Evolutionary conservation across 2,888 invertebrate genomes (phyloP).

Genomic region (Gisinianus flammeolus): DNA sequence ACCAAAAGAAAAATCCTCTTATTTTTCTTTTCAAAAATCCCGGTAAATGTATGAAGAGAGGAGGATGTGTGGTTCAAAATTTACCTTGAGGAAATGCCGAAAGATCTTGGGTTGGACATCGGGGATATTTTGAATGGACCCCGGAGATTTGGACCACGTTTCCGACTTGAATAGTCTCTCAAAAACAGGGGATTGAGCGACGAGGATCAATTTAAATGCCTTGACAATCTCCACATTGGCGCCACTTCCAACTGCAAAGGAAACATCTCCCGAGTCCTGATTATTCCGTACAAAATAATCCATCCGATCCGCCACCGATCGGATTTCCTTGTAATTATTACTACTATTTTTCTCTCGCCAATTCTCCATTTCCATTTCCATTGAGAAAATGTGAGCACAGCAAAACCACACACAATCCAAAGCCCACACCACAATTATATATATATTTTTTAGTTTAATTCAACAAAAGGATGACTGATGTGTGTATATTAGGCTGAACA

Average conservation of each 20-base stretch:
- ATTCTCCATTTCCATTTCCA: neutral
- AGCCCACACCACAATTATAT: too few species aligned
- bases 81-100: conserved; percentile 1
- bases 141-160: neutral
- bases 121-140: neutral
- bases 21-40: neutral
- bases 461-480: too few species aligned
- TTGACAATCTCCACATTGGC: neutral
- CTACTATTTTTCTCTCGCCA: neutral
- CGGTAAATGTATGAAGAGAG: too few species aligned
- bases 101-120: neutral
- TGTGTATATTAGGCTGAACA: too few species aligned
- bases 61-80: neutral
- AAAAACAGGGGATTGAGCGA: neutral
- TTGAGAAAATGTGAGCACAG: too few species aligned
- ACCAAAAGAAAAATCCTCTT: neutral
- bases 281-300: neutral
- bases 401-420: too few species aligned
- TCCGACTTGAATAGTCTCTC: neutral
- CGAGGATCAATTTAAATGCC: neutral
- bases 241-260: neutral
- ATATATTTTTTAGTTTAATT: too few species aligned
- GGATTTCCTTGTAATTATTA: neutral
- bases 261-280: neutral
- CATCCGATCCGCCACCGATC: neutral